Evolutionary conservation across 1,140 invertebrate genomes (phyloP).

Genomic region (Neodiprion pinetum): DNA sequence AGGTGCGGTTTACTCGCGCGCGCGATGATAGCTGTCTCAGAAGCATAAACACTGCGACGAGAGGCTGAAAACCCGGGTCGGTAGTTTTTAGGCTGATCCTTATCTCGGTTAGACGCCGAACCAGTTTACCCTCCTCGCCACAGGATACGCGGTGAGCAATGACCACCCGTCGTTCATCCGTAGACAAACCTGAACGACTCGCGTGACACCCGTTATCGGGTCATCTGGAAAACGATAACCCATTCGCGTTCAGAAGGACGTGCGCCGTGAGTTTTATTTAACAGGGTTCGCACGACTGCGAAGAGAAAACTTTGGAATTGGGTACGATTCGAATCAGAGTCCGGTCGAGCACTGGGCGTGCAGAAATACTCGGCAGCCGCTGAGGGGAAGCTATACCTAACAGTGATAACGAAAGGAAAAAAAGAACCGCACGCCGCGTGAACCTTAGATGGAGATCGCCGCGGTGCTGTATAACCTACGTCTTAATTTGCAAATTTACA

Average conservation of each 20-base stretch:
- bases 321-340: too few species aligned
- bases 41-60: background rate
- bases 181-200: background rate
- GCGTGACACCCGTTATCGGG: background rate
- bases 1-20: background rate
- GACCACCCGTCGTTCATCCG: background rate
- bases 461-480: background rate
- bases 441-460: too few species aligned
- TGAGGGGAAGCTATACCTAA: too few species aligned
- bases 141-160: background rate
- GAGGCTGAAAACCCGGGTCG: background rate
- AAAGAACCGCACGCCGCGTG: too few species aligned
- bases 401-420: too few species aligned
- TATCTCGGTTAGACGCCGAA: background rate
- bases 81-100: background rate
- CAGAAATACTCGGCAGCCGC: too few species aligned
- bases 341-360: too few species aligned
- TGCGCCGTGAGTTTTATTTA: too few species aligned
- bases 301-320: too few species aligned
- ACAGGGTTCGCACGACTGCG: too few species aligned
- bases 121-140: background rate
- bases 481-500: background rate
- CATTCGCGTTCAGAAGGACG: too few species aligned
- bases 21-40: background rate
- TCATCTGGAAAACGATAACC: too few species aligned